A percentile compares a stretch with the other conserved stretches of the same genome.
phyloP scores from a whole-genome alignment of 2,113 vertebrate species.

The Myanophis thanlyinensis region DNA sequence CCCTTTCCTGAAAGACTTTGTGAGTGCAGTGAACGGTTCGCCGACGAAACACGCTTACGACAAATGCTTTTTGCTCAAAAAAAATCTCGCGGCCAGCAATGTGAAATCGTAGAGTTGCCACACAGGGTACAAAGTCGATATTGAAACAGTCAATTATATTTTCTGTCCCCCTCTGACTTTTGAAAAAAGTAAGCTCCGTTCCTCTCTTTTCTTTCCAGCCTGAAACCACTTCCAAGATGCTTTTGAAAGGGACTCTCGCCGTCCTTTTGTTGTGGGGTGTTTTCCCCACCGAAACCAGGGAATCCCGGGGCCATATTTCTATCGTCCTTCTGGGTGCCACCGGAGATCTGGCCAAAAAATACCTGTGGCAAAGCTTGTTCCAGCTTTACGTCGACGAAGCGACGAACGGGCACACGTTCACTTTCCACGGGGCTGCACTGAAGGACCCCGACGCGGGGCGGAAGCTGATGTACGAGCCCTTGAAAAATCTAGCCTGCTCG shows the following conservation, averaged over 20 bases:
- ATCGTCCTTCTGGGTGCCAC: slow-evolving; percentile 89
- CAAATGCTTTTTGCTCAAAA: no score
- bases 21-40: no score
- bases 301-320: slow-evolving; percentile 78
- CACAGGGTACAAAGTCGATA: not conserved
- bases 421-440: slow-evolving; percentile 84
- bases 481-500: slow-evolving; percentile 82
- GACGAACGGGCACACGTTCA: slow-evolving; percentile 80
- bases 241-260: slow-evolving; percentile 54
- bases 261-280: slow-evolving; percentile 66
- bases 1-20: no score
- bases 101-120: not conserved
- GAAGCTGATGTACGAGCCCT: slow-evolving; percentile 75
- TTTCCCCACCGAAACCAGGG: slow-evolving; percentile 44
- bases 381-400: slow-evolving; percentile 84
- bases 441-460: slow-evolving; percentile 67
- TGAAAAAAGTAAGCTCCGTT: not conserved
- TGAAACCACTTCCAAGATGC: slow-evolving; percentile 55
- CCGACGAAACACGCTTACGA: no score
- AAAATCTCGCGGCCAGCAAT: not conserved
- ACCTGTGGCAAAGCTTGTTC: slow-evolving; percentile 94
- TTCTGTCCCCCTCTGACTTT: not conserved
- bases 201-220: slow-evolving; percentile 1
- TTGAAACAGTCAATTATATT: not conserved
- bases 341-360: slow-evolving; percentile 91